Percentiles rank a stretch among this genome's conserved stretches.
Conservation (phyloP, 2,888 invertebrate species). For the Bugula neritina region DNA sequence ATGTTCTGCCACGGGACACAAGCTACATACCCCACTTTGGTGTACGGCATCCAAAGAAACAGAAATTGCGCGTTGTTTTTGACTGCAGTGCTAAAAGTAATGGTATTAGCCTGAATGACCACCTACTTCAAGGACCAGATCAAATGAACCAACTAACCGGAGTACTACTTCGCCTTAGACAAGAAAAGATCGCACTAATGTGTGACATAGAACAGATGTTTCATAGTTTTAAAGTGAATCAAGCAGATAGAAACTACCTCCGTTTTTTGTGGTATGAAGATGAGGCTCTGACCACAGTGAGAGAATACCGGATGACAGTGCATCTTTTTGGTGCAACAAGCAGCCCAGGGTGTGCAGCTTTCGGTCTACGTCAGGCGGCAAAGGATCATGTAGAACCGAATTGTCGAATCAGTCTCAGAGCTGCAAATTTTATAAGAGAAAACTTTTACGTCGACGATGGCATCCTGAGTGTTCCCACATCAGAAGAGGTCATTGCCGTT, state of each 20-base stretch:
- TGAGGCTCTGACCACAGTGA: slow-evolving; percentile 3
- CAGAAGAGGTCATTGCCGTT: not conserved
- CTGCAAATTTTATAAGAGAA: not conserved
- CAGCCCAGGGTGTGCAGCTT: slow-evolving; percentile 27
- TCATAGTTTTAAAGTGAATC: slow-evolving; percentile 28
- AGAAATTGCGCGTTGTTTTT: slow-evolving; percentile 29
- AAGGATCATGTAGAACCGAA: not conserved
- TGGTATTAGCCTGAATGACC: slow-evolving; percentile 27
- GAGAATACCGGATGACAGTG: slow-evolving; percentile 27
- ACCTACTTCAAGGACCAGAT: slow-evolving; percentile 29
- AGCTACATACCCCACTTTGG: slow-evolving; percentile 29
- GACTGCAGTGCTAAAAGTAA: slow-evolving; percentile 27
- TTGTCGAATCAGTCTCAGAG: not conserved
- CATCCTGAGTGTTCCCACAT: not conserved
- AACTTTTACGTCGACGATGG: slow-evolving; percentile 19
- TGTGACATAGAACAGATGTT: slow-evolving; percentile 30
- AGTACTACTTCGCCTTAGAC: slow-evolving; percentile 28
- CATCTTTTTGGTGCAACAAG: slow-evolving; percentile 27
- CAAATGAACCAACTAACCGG: slow-evolving; percentile 27
- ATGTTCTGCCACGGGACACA: not conserved
- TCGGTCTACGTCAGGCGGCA: not conserved
- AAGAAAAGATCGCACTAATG: slow-evolving; percentile 27
- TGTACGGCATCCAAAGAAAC: slow-evolving; percentile 28
- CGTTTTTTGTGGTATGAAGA: slow-evolving; percentile 28
- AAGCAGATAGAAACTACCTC: slow-evolving; percentile 27